Base-by-base conservation (phyloP, 92 coral and sea anemone species). In the Parazoanthus darwini region DNA sequence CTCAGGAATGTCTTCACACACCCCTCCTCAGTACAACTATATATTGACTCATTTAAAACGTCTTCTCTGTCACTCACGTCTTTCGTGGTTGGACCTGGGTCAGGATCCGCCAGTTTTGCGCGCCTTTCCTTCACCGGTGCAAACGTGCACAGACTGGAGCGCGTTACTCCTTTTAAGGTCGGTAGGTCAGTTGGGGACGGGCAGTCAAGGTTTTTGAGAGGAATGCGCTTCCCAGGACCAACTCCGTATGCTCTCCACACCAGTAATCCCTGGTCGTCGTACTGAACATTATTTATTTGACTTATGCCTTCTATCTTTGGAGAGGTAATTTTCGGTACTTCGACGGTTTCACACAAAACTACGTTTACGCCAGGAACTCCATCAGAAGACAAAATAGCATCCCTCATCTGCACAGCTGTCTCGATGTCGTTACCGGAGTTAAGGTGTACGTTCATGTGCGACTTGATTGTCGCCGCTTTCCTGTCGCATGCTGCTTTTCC, bases 11-110 rank as follows among this genome's bases (percentile, higher is more conserved):
- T 80, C 85, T 94, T 90, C 20, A 90, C 89, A 20, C 94, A 94
- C 48, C 93, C 90, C 76, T 93, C 93, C 71, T 90, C 94, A 38
- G 92, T 90, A 85, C 94, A 93, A 63, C 86, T 67, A 50, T 89
- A 92, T 63, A 92, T 58, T 25, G 20, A 67, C 66, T 44, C 75
- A 48, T 58, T 73, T 58, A n/a, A 33, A 50, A 76, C 25, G 50
- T 78, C 82, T 20, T 78, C 82, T 78, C 14, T 63, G 37, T 23
- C 82, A 78, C 65, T n/a, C 50, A 44, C 50, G 50, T 44, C 50
- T 44, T 44, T 44, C 79, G 2, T 10, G 54, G 39, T 67, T 44
- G 38, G 50, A 33, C 66, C 74, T 15, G 29, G 71, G 29, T 59
- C 50, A 29, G 33, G 33, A 29, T 29, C 33, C 46, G 73, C 20